A percentile compares a stretch with the other conserved stretches of the same genome.
These are phyloP conservation scores for Drosophila gunungcola DNA, from an alignment of 1,140 invertebrate species.

Conservation along the genomic window DNA sequence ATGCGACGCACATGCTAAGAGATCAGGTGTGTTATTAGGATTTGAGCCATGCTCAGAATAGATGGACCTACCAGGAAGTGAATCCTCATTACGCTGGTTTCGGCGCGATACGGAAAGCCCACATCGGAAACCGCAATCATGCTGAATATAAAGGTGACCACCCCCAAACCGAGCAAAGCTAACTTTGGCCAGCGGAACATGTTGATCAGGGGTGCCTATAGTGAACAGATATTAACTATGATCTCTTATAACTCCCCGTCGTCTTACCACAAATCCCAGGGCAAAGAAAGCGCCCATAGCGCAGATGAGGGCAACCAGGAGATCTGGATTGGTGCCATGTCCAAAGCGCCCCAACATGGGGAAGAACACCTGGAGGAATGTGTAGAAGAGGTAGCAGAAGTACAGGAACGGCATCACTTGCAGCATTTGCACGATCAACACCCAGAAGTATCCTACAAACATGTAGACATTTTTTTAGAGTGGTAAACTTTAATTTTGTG, in stretches of 20 bases:
- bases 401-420: constrained; percentile 85
- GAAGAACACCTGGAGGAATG: constrained; percentile 88
- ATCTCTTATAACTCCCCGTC: background rate
- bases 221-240: background rate
- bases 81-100: constrained; percentile 88
- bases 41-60: accelerated
- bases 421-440: constrained; percentile 84
- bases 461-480: background rate
- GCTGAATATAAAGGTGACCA: constrained; percentile 87
- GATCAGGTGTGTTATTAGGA: background rate
- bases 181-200: constrained; percentile 70
- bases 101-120: constrained; percentile 91
- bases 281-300: constrained; percentile 81
- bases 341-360: constrained; percentile 89
- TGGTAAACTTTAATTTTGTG: background rate
- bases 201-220: constrained; percentile 68
- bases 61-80: constrained; percentile 87
- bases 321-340: constrained; percentile 87
- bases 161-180: constrained; percentile 68
- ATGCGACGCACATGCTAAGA: constrained; percentile 87
- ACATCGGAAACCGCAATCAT: constrained; percentile 88
- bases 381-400: constrained; percentile 88
- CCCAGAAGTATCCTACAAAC: constrained; percentile 78
- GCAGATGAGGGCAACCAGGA: constrained; percentile 85
- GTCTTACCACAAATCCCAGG: constrained; percentile 72